Percentiles rank a stretch among this genome's conserved stretches.
Conservation (phyloP, 2,113 vertebrate genomes). For the Dromiciops gliroides region DNA sequence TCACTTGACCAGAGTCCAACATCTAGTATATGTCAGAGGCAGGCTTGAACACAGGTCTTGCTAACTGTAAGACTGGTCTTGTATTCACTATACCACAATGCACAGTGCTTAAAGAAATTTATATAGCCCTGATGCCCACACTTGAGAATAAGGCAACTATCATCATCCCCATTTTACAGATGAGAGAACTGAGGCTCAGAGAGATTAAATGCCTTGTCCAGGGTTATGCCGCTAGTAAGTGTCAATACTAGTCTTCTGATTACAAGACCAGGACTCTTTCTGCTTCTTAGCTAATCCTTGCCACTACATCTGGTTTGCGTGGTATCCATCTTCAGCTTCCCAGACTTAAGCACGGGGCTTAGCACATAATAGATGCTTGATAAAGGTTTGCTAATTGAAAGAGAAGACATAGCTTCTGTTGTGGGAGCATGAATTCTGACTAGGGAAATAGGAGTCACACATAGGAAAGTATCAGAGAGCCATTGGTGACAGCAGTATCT, state of each 20-base stretch:
- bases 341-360: background rate
- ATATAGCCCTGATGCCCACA: background rate
- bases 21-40: background rate
- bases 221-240: background rate
- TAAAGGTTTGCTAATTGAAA: background rate
- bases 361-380: background rate
- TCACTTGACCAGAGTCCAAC: background rate
- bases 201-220: background rate
- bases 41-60: background rate
- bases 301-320: background rate
- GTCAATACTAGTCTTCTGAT: background rate
- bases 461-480: background rate
- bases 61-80: background rate
- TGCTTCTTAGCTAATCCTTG: background rate
- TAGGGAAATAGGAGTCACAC: background rate
- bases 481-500: background rate
- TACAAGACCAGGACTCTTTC: background rate
- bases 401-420: background rate
- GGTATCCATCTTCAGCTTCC: background rate
- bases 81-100: background rate
- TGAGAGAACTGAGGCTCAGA: background rate
- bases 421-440: background rate
- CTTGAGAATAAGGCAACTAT: background rate
- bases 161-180: background rate
- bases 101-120: background rate